Base-by-base conservation (phyloP, 2,113 vertebrate species). In the Parotia lawesii region DNA sequence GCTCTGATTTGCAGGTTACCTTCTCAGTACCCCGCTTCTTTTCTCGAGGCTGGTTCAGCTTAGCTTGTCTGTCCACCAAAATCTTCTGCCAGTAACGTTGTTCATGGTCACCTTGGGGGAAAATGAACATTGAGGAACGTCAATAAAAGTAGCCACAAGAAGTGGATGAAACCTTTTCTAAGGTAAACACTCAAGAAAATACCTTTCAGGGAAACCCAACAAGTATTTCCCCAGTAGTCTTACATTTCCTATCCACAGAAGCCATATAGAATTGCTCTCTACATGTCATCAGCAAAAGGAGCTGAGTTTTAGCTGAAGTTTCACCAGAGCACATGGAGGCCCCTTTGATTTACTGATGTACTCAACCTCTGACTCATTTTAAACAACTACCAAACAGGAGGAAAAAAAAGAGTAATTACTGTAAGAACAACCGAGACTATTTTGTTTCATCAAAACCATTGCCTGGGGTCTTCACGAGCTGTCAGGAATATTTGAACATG, bases 11-110 rank as follows among this genome's bases (percentile, higher is more conserved):
- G 18, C 40, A 74, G 17, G 29, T 98, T 97, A 99, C 99, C 98
- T 99, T 99, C 89, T 99, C 98, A 24, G 98, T 99, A 11, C 99
- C 99, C 23, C 99, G 90, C 81, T 98, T 99, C 97, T 99, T 99
- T 57, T 99, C 99, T 64, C 99, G 97, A 35, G 99, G 99, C 40
- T 99, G 99, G 93, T 99, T 99, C 40, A 99, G 97, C 85, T 99
- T 99, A 71, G 98, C 99, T 84, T 99, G 99, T 51, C 99, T 98
- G 96, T 99, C 99, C 79, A 99, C 99, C 40, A 99, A 95, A 91
- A 99, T 99, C 98, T 99, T 99, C 97, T 99, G 99, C 99, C 99
- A 99, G 85, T 99, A 99, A 86, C 99, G 97, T 54, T 99, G 99
- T 13, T 99, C 99, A 7, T 98, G 91, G 93, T 99, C 99, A 94